These are phyloP conservation scores for Lepisosteus oculatus DNA, from an alignment of 2,113 vertebrate species.

Conservation along the genomic window DNA sequence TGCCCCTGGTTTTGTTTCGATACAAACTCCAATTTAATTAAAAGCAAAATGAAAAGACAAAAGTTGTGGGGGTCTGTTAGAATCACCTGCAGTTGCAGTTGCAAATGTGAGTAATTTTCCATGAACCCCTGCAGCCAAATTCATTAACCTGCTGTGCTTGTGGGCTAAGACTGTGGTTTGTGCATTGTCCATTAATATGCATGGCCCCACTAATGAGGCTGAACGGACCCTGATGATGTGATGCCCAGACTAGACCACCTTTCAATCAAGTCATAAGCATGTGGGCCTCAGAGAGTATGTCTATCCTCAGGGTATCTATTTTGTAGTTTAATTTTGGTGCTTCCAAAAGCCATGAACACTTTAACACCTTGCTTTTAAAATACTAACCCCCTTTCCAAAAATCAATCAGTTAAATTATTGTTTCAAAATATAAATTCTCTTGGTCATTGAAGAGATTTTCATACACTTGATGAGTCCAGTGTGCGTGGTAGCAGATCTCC, in stretches of 20 bases:
- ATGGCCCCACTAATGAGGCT: constrained; percentile 46
- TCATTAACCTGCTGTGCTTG: constrained; percentile 43
- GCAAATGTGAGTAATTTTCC: constrained; percentile 44
- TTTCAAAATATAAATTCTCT: too few species aligned
- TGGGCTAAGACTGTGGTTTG: constrained; percentile 35
- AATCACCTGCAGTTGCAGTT: constrained; percentile 32
- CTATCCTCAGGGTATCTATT: background rate
- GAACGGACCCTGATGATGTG: constrained; percentile 32
- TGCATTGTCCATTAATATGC: constrained; percentile 40
- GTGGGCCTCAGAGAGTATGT: background rate
- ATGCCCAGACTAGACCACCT: constrained; percentile 23
- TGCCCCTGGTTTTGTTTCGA: too few species aligned
- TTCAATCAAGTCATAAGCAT: constrained; percentile 6
- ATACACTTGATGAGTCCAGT: too few species aligned
- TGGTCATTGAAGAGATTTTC: too few species aligned
- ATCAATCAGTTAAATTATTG: too few species aligned
- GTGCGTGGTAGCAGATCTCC: too few species aligned
- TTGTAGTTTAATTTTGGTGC: background rate
- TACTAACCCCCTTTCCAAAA: too few species aligned
- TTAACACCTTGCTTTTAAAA: background rate
- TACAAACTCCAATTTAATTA: too few species aligned
- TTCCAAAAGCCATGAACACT: background rate
- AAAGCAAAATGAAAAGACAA: background rate
- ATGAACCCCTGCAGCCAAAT: constrained; percentile 44
- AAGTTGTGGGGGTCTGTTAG: background rate